phyloP scores from a whole-genome alignment of 2,888 invertebrate genomes.

The Himalopsyche tibetana region DNA sequence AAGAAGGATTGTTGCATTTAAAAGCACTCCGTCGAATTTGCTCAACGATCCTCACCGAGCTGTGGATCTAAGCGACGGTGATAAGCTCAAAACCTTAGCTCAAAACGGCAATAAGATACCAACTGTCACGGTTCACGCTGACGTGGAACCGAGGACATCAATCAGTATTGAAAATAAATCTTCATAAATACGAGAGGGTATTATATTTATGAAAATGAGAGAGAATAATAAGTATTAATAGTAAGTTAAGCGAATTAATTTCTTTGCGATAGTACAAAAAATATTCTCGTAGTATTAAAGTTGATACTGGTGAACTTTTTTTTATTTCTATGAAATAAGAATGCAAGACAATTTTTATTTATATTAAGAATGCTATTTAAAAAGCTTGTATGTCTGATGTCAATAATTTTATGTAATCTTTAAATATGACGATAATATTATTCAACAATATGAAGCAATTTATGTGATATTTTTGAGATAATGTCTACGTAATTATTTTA shows the following conservation, averaged over 20 bases:
- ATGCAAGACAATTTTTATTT: neutral
- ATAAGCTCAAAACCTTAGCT: neutral
- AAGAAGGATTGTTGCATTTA: neutral
- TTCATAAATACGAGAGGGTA: neutral
- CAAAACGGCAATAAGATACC: neutral
- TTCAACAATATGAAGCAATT: no score
- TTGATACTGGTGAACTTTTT: neutral
- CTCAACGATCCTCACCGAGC: neutral
- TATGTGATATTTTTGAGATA: no score
- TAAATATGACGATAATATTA: no score
- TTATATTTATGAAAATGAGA: neutral
- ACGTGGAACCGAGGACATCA: neutral
- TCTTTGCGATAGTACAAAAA: slow-evolving; percentile 24
- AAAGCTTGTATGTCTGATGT: no score
- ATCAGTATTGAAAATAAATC: neutral
- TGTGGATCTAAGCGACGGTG: neutral
- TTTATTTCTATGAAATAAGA: slow-evolving; percentile 24
- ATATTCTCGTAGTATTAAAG: neutral
- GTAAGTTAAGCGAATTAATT: neutral
- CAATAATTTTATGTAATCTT: no score
- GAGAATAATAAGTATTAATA: no score
- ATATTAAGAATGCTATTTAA: no score
- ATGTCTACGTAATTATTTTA: no score
- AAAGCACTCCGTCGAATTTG: neutral
- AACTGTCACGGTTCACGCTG: neutral